A percentile compares a stretch with the other conserved stretches of the same genome.
Evolutionary conservation across 1,140 invertebrate genomes (phyloP).

Genomic region (Cydia strobilella): DNA sequence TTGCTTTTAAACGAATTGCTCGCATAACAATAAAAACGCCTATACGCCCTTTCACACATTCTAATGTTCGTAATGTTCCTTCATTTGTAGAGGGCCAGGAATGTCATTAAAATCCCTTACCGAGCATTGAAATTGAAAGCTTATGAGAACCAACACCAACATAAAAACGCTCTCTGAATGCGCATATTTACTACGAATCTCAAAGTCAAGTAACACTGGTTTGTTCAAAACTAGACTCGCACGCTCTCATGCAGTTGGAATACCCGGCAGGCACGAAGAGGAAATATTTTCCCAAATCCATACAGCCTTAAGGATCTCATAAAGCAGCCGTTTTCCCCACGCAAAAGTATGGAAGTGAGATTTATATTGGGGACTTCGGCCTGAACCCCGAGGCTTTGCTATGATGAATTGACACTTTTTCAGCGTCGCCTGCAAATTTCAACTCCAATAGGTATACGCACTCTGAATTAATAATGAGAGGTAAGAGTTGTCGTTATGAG

Average conservation of each 20-base stretch:
- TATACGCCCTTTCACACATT: slow-evolving; percentile 76
- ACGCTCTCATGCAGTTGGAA: neutral
- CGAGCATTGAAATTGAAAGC: neutral
- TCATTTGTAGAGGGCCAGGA: slow-evolving; percentile 72
- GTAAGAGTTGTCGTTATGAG: slow-evolving; percentile 65
- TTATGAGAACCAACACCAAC: neutral
- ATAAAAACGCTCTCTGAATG: neutral
- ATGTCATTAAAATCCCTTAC: neutral
- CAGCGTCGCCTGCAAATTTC: slow-evolving; percentile 73
- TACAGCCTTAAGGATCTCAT: slow-evolving; percentile 81
- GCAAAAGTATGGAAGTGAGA: slow-evolving; percentile 80
- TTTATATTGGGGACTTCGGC: slow-evolving; percentile 78
- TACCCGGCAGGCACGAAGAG: slow-evolving; percentile 59
- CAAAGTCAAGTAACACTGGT: neutral
- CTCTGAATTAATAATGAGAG: slow-evolving; percentile 74
- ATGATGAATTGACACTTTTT: slow-evolving; percentile 80
- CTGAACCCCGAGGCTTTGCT: slow-evolving; percentile 72
- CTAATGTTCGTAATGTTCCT: slow-evolving; percentile 75
- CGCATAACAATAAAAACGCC: slow-evolving; percentile 77
- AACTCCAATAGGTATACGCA: slow-evolving; percentile 75
- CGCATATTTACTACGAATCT: neutral
- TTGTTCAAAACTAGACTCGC: neutral
- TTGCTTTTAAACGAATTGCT: slow-evolving; percentile 79
- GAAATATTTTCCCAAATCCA: slow-evolving; percentile 81
- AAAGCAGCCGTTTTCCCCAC: slow-evolving; percentile 79